phyloP scores from a whole-genome alignment of 2,113 vertebrate genomes.

The Hydrochoerus hydrochaeris region DNA sequence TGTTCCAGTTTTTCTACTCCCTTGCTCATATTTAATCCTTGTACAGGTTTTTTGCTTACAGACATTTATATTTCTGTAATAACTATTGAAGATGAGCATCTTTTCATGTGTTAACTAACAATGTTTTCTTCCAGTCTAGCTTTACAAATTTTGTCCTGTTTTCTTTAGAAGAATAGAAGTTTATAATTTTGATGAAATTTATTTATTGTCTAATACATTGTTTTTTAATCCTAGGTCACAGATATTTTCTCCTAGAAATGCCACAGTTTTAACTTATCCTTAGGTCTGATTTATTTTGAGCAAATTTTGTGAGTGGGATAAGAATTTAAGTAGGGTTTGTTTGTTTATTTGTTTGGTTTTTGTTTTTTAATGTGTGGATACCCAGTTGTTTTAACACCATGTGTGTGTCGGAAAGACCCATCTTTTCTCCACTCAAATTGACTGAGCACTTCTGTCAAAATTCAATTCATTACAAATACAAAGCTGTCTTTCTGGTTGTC shows the following conservation, averaged over 20 bases:
- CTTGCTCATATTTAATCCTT: background rate
- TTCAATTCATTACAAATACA: background rate
- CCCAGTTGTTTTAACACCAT: background rate
- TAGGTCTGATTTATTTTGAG: background rate
- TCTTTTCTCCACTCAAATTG: background rate
- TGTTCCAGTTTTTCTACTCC: conserved; percentile 5
- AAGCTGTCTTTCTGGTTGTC: background rate
- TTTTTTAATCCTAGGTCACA: background rate
- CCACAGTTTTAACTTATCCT: background rate
- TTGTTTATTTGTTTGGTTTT: background rate
- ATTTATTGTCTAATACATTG: conserved; percentile 12
- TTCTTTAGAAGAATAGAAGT: background rate
- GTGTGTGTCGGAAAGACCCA: background rate
- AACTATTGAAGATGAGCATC: background rate
- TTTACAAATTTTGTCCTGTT: background rate
- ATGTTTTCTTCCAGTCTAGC: background rate
- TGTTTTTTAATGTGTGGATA: background rate
- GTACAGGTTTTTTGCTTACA: background rate
- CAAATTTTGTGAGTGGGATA: background rate
- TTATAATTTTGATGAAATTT: conserved; percentile 19
- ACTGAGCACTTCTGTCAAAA: background rate
- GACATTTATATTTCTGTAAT: background rate
- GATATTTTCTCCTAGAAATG: background rate
- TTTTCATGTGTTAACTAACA: background rate
- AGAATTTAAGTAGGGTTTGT: background rate